Base-by-base conservation (phyloP, 2,113 vertebrate species). In the Vidua chalybeata region DNA sequence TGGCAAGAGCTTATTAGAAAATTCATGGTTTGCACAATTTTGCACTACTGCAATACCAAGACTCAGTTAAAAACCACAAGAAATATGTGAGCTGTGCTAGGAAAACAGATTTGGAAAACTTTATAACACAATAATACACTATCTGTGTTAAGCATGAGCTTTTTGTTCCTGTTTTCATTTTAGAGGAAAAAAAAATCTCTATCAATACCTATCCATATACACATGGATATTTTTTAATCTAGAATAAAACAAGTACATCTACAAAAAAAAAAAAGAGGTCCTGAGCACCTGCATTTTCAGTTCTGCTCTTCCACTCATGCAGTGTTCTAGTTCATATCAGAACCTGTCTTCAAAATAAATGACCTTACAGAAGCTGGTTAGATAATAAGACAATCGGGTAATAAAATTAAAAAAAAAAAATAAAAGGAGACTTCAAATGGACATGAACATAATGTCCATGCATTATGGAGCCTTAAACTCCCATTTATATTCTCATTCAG, bases 401-500 rank as follows among this genome's bases (percentile, higher is more conserved):
- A 90, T 93, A 58, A 88, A 81, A 68, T 55, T 26, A 15, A 82
- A 79, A 62, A 48, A 58, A 56, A 55, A 77, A 71, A 67, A 66
- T 8, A 89, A 78, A 73, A 77, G 8, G 52, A 84, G 48, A 68
- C 41, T 62, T 94, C 63, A 86, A 68, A 83, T 83, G 66, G 81
- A 91, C 71, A 72, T 33, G 90, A 91, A 83, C 90, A 88, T 77
- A 85, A 93, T 69, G 88, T 46, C 69, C n/a, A 7, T 66, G 83
- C 55, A 88, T 93, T 90, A 92, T 5, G 54, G 35, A 74, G 48
- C 48, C 61, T 93, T 89, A 87, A 92, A 92, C 20, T 92, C 73
- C 73, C 88, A 93, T 94, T 93, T 90, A 81, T 84, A 89, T 81
- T 92, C 95, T 92, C 33, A 35, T 87, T 90, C 64, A 89, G 89